Conservation (phyloP, 1,140 invertebrate species). For the Lutraria rhynchaena region DNA sequence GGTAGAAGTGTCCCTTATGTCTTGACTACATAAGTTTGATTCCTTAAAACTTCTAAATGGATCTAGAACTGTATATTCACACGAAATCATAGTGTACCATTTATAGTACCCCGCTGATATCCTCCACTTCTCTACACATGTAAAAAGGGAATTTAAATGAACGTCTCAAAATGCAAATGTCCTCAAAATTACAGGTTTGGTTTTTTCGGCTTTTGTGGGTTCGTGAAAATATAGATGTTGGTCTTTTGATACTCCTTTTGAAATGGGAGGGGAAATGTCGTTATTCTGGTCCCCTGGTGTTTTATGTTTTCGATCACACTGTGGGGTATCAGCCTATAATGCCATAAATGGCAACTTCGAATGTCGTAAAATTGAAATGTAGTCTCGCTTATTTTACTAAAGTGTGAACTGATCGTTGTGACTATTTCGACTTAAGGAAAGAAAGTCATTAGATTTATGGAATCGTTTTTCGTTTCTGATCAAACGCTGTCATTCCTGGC, state of each 20-base stretch:
- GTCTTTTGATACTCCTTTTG: conserved; percentile 52
- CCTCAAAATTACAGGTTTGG: conserved; percentile 33
- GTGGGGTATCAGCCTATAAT: conserved; percentile 41
- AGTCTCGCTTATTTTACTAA: conserved; percentile 50
- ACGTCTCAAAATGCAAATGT: conserved; percentile 50
- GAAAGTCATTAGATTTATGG: conserved; percentile 52
- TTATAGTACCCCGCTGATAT: conserved; percentile 14
- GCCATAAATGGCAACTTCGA: conserved; percentile 38
- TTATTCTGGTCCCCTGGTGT: conserved; percentile 31
- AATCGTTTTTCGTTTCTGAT: conserved; percentile 24
- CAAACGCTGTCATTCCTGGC: conserved; percentile 27
- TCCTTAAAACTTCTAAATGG: too few species aligned
- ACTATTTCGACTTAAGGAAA: conserved; percentile 19
- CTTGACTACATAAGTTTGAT: too few species aligned
- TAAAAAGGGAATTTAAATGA: conserved; percentile 45
- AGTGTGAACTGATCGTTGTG: conserved; percentile 45
- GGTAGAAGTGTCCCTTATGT: too few species aligned
- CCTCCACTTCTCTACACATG: conserved; percentile 6
- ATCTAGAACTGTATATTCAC: too few species aligned
- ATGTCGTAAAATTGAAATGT: conserved; percentile 57
- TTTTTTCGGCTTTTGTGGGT: conserved; percentile 35
- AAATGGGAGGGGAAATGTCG: conserved; percentile 34
- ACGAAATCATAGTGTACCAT: conserved; percentile 17
- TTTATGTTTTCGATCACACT: conserved; percentile 39
- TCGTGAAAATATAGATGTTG: conserved; percentile 49